Conservation (phyloP, 1,140 invertebrate species). For the Saxidomus purpurata region DNA sequence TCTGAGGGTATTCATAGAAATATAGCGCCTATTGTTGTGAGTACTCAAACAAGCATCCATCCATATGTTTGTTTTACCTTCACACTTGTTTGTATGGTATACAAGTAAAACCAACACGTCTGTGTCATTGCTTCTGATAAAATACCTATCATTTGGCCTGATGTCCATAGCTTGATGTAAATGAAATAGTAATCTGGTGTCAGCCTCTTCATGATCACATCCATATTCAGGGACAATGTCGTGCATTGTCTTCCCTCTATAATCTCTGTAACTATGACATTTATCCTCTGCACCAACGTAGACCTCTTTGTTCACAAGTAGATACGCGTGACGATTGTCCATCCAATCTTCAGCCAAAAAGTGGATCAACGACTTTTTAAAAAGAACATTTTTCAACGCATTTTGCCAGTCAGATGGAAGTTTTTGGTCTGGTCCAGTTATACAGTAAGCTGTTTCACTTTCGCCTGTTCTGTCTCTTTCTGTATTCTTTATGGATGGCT, state of each 20-base stretch:
- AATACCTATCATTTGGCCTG: neutral
- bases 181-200: no score
- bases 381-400: neutral
- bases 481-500: neutral
- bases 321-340: neutral
- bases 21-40: neutral
- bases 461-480: neutral
- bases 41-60: neutral
- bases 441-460: neutral
- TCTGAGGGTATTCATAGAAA: neutral
- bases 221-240: no score
- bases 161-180: no score
- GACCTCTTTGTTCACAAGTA: neutral
- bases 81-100: neutral
- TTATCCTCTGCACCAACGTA: constrained; percentile 19
- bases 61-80: neutral
- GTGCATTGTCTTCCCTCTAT: neutral
- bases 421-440: neutral
- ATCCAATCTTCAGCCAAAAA: constrained; percentile 38
- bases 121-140: neutral
- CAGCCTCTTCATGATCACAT: no score
- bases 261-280: neutral
- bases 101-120: neutral
- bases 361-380: constrained; percentile 17
- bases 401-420: neutral